Percentiles rank a stretch among this genome's conserved stretches.
These are phyloP conservation scores for Philaethria dido DNA, from an alignment of 2,888 invertebrate species.

Conservation along the genomic window DNA sequence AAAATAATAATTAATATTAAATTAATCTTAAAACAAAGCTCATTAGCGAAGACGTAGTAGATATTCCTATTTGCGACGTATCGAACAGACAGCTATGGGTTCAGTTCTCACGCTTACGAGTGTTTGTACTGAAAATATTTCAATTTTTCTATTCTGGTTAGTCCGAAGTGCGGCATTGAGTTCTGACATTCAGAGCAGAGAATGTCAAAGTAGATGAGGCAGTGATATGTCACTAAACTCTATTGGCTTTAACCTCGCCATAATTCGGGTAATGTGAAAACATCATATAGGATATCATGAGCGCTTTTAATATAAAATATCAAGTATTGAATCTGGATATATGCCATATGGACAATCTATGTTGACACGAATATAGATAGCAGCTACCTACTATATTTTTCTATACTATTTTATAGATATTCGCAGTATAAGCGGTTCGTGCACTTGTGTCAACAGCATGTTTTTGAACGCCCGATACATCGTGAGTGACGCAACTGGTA, in stretches of 20 bases:
- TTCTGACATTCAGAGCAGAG: neutral
- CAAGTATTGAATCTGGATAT: neutral
- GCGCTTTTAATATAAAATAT: neutral
- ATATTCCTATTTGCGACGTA: neutral
- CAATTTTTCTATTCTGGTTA: neutral
- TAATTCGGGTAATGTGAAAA: too few species aligned
- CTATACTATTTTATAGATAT: slow-evolving; percentile 20
- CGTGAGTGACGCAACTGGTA: slow-evolving; percentile 67
- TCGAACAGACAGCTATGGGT: neutral
- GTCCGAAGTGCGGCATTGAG: neutral
- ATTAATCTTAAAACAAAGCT: slow-evolving; percentile 4
- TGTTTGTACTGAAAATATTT: neutral
- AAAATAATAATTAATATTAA: slow-evolving; percentile 5
- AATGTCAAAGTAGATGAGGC: too few species aligned
- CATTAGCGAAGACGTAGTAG: neutral
- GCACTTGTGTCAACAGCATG: slow-evolving; percentile 78
- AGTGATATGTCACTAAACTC: too few species aligned
- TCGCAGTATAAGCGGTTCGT: slow-evolving; percentile 49
- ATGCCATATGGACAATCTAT: neutral
- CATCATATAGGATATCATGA: too few species aligned
- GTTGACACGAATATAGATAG: neutral
- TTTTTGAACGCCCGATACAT: slow-evolving; percentile 70
- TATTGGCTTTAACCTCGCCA: too few species aligned
- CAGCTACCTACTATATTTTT: neutral
- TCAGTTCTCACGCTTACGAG: neutral